Percentiles rank a stretch among this genome's conserved stretches.
These are phyloP conservation scores for human (Homo sapiens) DNA, from an alignment of 2,113 vertebrate species.

Conservation along the genomic window DNA sequence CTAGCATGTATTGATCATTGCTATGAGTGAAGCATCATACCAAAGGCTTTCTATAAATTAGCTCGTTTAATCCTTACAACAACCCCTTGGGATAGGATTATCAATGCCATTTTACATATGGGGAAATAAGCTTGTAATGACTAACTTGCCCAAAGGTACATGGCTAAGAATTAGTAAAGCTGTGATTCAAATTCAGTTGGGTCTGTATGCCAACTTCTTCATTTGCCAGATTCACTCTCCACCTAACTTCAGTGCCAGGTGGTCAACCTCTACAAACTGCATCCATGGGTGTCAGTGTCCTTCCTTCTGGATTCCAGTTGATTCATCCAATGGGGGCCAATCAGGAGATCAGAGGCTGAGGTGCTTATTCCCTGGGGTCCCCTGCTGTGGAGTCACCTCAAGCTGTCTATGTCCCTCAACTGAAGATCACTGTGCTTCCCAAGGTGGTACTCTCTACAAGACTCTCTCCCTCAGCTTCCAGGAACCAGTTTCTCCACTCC, in stretches of 20 bases:
- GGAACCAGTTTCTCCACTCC: neutral
- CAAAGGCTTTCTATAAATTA: neutral
- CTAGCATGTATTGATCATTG: neutral
- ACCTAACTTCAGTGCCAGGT: neutral
- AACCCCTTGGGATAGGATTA: neutral
- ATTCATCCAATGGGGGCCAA: neutral
- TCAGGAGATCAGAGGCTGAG: neutral
- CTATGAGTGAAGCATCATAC: neutral
- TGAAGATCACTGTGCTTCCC: neutral
- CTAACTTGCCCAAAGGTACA: neutral
- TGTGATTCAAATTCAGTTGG: neutral
- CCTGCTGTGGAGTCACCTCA: neutral
- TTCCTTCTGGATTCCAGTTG: neutral
- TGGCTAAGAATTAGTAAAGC: neutral
- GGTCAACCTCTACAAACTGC: neutral
- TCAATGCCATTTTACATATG: neutral
- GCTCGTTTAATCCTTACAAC: neutral
- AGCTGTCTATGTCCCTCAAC: neutral
- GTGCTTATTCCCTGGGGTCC: neutral
- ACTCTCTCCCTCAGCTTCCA: neutral
- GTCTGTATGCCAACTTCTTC: neutral
- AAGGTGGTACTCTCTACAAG: neutral
- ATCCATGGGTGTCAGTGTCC: neutral
- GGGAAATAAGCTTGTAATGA: neutral
- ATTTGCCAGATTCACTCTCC: neutral